A percentile compares a stretch with the other conserved stretches of the same genome.
These are phyloP conservation scores for Aleiodes testaceus DNA, from an alignment of 2,888 invertebrate genomes.

Conservation along the genomic window DNA sequence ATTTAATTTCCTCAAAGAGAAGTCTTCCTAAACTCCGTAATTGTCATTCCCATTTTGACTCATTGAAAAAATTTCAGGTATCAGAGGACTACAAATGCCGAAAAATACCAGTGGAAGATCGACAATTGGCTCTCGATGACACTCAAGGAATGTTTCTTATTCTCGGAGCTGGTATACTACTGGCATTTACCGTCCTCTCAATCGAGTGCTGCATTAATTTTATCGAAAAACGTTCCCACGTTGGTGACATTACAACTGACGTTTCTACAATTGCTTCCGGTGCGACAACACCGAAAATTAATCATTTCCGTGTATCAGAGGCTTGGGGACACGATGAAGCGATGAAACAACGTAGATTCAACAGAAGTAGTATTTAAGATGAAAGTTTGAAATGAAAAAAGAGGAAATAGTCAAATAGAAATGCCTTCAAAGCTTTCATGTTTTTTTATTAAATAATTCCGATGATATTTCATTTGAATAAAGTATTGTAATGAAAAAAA, in stretches of 20 bases:
- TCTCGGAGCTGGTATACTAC: constrained; percentile 80
- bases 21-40: background rate
- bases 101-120: constrained; percentile 77
- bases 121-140: constrained; percentile 84
- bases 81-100: constrained; percentile 67
- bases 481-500: too few species aligned
- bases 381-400: background rate
- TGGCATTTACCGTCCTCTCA: constrained; percentile 78
- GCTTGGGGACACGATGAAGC: constrained; percentile 22
- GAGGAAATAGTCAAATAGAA: background rate
- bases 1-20: constrained; percentile 3
- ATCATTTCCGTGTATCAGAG: constrained; percentile 23
- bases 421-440: too few species aligned
- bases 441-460: too few species aligned
- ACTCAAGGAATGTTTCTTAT: constrained; percentile 89
- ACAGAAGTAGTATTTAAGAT: constrained; percentile 30
- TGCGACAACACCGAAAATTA: constrained; percentile 36
- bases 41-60: too few species aligned
- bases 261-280: constrained; percentile 33
- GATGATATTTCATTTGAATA: too few species aligned
- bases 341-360: constrained; percentile 18
- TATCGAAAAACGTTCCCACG: constrained; percentile 74
- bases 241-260: constrained; percentile 35
- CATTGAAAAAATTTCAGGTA: constrained; percentile 70
- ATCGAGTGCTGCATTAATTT: constrained; percentile 84